Percentiles rank a stretch among this genome's conserved stretches.
These are phyloP conservation scores for Himalopsyche japonica DNA, from an alignment of 2,888 invertebrate species.

Conservation along the genomic window DNA sequence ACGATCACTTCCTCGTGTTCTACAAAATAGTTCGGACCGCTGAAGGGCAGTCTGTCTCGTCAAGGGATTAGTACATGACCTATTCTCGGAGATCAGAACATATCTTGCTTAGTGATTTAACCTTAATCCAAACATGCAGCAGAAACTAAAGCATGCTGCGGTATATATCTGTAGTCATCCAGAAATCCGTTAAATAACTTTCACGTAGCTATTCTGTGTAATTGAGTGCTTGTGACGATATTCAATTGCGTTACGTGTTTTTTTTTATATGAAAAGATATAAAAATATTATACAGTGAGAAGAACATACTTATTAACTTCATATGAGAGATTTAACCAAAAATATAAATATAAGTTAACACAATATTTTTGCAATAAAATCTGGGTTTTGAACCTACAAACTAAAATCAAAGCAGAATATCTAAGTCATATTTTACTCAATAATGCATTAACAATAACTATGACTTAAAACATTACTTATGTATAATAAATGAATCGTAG, in stretches of 20 bases:
- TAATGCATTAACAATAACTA: too few species aligned
- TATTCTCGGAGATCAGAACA: not conserved
- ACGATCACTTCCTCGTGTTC: not conserved
- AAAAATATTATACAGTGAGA: too few species aligned
- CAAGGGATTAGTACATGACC: not conserved
- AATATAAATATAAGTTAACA: too few species aligned
- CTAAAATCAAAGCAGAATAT: too few species aligned
- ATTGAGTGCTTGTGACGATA: not conserved
- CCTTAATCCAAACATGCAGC: not conserved
- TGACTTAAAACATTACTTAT: too few species aligned
- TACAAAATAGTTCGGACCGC: not conserved
- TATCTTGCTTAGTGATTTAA: not conserved
- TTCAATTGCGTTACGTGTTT: not conserved
- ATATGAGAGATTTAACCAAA: too few species aligned
- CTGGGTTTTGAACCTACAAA: too few species aligned
- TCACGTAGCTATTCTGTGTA: not conserved
- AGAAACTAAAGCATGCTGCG: not conserved
- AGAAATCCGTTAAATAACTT: not conserved
- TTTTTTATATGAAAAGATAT: too few species aligned
- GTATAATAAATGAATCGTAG: too few species aligned
- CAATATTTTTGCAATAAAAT: too few species aligned
- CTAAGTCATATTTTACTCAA: too few species aligned
- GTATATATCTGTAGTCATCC: not conserved
- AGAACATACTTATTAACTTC: too few species aligned
- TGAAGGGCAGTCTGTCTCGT: not conserved